These are phyloP conservation scores for Sycobia sp. DNA, from an alignment of 1,140 invertebrate genomes.

Conservation along the genomic window DNA sequence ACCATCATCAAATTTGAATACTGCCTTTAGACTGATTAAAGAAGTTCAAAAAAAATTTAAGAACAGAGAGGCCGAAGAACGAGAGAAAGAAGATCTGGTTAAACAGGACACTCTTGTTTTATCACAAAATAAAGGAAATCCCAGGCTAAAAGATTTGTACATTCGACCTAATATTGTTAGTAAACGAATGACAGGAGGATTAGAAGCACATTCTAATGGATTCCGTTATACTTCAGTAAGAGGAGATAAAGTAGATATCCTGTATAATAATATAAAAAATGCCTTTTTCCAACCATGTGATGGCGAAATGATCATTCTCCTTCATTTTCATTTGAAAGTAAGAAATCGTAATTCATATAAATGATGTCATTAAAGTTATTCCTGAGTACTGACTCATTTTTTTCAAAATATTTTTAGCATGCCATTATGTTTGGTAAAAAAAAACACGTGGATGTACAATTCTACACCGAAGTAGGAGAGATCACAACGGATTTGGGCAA, in stretches of 20 bases:
- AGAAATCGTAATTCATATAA: slow-evolving; percentile 26
- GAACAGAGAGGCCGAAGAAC: slow-evolving; percentile 96
- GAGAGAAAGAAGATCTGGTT: slow-evolving; percentile 97
- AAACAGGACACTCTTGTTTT: slow-evolving; percentile 98
- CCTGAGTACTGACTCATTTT: background rate
- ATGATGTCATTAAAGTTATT: slow-evolving; percentile 3
- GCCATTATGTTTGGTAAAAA: slow-evolving; percentile 99
- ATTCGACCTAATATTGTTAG: slow-evolving; percentile 98
- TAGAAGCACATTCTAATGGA: slow-evolving; percentile 97
- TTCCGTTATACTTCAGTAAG: slow-evolving; percentile 97
- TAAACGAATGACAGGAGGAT: slow-evolving; percentile 88
- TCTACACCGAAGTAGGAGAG: slow-evolving; percentile 99
- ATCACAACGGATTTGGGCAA: slow-evolving; percentile 99
- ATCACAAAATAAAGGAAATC: slow-evolving; percentile 96
- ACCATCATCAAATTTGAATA: slow-evolving; percentile 95
- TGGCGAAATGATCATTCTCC: slow-evolving; percentile 98
- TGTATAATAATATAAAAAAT: slow-evolving; percentile 99
- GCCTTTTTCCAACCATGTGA: slow-evolving; percentile 99
- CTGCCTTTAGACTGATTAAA: slow-evolving; percentile 96
- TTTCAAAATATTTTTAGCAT: slow-evolving; percentile 76
- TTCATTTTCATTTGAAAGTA: slow-evolving; percentile 97
- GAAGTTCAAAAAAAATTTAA: slow-evolving; percentile 99
- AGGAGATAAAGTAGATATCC: slow-evolving; percentile 98
- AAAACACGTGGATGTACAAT: slow-evolving; percentile 98
- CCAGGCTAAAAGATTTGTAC: slow-evolving; percentile 97